Evolutionary conservation across 2,888 invertebrate species (phyloP), one percentile per base, ranked within the genome.

Genomic region (Acleris holmiana): DNA sequence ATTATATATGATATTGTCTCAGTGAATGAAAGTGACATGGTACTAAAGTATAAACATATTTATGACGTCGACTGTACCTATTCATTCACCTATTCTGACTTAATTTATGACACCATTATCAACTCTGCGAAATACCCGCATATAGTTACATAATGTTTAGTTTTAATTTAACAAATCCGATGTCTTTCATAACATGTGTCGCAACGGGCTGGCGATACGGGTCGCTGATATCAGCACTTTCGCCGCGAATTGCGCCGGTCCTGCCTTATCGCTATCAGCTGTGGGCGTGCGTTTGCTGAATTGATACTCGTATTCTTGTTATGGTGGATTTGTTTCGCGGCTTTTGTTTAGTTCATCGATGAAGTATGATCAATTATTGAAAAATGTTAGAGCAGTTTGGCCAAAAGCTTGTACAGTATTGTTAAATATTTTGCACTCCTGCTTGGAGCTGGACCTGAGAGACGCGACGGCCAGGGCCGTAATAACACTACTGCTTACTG

Each of bases 161-260:
- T 54, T 54, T 19, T 21, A 41, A 21, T 54, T 19, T 21, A 41
- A 21, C 47, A 54, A 54, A 41, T 41, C 35, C 29, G 35, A 5
- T 17, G 50, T 19, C n/a, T 54, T 54, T 54, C 41, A 19, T 54
- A 54, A 54, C 41, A 51, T 51, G 21, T 21, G 41, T 54, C 40
- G 21, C 55, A 21, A 23, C 41, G 13, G 41, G 44, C 44, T 17
- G 17, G n/a, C 6, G 13, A 44, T n/a, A n/a, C 17, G 44, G 17
- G 44, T 15, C 17, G 44, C 3, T 44, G 44, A n/a, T 44, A 44
- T 68, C 68, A 68, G 17, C 21, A 68, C 68, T 68, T 68, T 68
- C 68, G 50, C 66, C 44, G 21, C 7, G 35, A 17, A 51, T 66
- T 66, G 66, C 59, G 59, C 55, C 59, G 59, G 29, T 54, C 40